Evolutionary conservation across 30 jellyfish, hydroid and myxozoan genomes (phyloP).

Genomic region (Turritopsis rubra): DNA sequence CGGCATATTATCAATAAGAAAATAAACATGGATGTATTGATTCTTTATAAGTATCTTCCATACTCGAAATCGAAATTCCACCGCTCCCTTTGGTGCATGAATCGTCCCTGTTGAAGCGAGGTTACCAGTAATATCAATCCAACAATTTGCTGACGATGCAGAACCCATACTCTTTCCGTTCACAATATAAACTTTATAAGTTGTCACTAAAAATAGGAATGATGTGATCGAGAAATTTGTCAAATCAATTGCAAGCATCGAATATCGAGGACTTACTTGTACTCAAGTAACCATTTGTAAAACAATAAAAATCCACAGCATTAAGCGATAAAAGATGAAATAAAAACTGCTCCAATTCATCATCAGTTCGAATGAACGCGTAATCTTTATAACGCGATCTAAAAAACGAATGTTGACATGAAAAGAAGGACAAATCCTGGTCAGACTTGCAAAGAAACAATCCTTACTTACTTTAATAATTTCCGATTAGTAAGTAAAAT

Average conservation of each 20-base stretch:
- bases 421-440: too few species aligned
- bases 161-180: conserved; percentile 69
- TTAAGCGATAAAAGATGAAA: conserved; percentile 75
- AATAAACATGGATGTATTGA: not conserved
- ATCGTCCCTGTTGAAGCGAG: conserved; percentile 49
- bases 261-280: conserved; percentile 42
- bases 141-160: conserved; percentile 70
- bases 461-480: conserved; percentile 47
- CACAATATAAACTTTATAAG: conserved; percentile 50
- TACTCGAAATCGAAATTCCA: conserved; percentile 66
- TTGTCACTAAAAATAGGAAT: conserved; percentile 34
- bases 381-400: conserved; percentile 84
- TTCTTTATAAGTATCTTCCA: not conserved
- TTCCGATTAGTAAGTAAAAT: conserved; percentile 62
- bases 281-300: conserved; percentile 70
- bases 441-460: not conserved
- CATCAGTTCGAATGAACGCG: conserved; percentile 87
- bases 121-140: conserved; percentile 77
- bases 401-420: not conserved
- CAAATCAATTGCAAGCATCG: not conserved
- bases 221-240: not conserved
- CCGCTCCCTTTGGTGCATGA: conserved; percentile 62
- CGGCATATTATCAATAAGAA: not conserved
- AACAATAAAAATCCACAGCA: conserved; percentile 89
- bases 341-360: conserved; percentile 87